These are phyloP conservation scores for Galago senegalensis DNA, from an alignment of 2,797 vertebrate genomes.

Conservation along the genomic window DNA sequence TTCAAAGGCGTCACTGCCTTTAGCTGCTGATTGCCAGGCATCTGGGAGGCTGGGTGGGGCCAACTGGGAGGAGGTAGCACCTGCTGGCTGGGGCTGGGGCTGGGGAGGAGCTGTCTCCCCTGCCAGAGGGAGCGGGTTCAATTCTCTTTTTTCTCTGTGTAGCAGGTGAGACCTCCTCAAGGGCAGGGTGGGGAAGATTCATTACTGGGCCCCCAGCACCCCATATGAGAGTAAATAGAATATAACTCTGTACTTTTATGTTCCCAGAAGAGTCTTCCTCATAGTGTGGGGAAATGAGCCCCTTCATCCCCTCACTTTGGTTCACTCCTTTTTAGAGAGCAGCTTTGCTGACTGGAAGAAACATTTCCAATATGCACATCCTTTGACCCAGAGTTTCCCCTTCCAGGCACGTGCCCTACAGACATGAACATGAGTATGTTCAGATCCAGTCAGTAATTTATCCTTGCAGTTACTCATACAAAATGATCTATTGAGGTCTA, in stretches of 20 bases:
- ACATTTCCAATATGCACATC: neutral
- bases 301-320: neutral
- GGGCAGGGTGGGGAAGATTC: neutral
- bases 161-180: neutral
- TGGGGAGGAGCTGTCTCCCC: neutral
- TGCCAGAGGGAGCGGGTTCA: neutral
- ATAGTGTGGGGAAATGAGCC: neutral
- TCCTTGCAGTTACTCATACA: neutral
- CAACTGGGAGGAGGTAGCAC: neutral
- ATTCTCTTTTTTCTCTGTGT: neutral
- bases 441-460: neutral
- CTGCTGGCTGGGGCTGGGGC: neutral
- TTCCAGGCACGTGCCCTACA: neutral
- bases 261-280: constrained; percentile 1
- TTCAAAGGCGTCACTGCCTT: constrained; percentile 86
- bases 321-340: constrained; percentile 1
- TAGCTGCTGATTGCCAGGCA: constrained; percentile 82
- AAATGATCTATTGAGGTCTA: neutral
- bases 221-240: neutral
- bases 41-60: constrained; percentile 77
- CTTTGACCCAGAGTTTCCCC: neutral
- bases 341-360: neutral
- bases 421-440: neutral
- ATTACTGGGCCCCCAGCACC: neutral
- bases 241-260: neutral